Evolutionary conservation across 2,888 invertebrate genomes (phyloP).

Genomic region (Rotaria magnacalcarata): DNA sequence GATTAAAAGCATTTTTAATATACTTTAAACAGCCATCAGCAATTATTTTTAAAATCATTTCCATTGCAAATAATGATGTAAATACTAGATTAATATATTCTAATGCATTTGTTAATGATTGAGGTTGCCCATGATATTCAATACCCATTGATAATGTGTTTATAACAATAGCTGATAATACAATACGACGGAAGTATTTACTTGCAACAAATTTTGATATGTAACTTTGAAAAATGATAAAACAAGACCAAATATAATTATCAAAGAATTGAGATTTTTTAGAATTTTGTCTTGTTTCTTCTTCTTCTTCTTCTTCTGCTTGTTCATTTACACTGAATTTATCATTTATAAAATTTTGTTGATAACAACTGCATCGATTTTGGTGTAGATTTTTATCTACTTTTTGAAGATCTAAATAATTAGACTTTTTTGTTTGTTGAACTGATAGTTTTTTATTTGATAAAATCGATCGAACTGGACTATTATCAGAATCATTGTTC

Average conservation of each 20-base stretch:
- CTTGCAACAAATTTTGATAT: conserved; percentile 68
- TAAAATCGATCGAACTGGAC: neutral
- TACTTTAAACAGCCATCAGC: conserved; percentile 94
- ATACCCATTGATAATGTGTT: conserved; percentile 99
- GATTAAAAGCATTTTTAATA: conserved; percentile 94
- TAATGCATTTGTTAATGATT: conserved; percentile 80
- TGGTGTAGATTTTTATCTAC: neutral
- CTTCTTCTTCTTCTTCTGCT: conserved; percentile 54
- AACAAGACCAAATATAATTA: neutral
- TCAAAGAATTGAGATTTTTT: conserved; percentile 29
- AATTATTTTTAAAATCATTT: conserved; percentile 91
- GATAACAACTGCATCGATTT: neutral
- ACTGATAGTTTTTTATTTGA: neutral
- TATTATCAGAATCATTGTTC: neutral
- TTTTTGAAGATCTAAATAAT: neutral
- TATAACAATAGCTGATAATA: conserved; percentile 88
- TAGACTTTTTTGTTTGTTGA: neutral
- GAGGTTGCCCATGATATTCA: conserved; percentile 94
- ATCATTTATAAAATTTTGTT: neutral
- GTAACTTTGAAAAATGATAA: neutral
- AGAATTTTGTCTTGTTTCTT: neutral
- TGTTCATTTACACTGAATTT: conserved; percentile 1
- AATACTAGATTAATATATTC: conserved; percentile 96
- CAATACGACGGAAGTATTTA: conserved; percentile 90
- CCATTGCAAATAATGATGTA: conserved; percentile 89